phyloP scores from a whole-genome alignment of 2,797 vertebrate species.

The Alosa sapidissima region DNA sequence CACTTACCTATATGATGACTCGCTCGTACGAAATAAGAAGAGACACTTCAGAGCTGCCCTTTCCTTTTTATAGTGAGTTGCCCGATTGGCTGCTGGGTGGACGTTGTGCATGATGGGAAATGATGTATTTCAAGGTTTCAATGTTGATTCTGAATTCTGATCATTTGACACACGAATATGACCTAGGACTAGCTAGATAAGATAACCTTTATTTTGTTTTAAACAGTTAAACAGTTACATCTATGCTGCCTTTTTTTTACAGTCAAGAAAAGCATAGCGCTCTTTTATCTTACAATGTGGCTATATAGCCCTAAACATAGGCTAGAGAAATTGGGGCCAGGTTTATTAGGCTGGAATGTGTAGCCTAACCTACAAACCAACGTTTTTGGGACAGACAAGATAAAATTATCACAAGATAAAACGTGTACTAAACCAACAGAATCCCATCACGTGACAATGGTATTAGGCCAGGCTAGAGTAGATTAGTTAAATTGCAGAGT shows the following conservation, averaged over 20 bases:
- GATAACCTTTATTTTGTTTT: too few species aligned
- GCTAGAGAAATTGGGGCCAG: too few species aligned
- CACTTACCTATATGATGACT: background rate
- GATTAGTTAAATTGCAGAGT: conserved; percentile 11
- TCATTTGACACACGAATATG: background rate
- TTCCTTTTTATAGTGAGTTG: background rate
- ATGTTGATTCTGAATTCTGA: too few species aligned
- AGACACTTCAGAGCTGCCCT: background rate
- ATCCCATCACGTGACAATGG: background rate
- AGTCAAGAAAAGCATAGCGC: too few species aligned
- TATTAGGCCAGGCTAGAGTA: background rate
- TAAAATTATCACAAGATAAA: background rate
- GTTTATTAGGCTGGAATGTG: too few species aligned
- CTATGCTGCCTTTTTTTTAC: too few species aligned
- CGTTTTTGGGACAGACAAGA: too few species aligned
- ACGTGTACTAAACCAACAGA: background rate
- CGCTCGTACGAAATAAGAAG: background rate
- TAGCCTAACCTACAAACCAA: background rate
- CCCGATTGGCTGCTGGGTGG: background rate
- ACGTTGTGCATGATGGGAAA: background rate
- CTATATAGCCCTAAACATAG: too few species aligned
- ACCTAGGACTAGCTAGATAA: too few species aligned
- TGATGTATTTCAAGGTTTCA: background rate
- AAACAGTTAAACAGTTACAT: too few species aligned
- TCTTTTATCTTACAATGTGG: background rate